A percentile compares a stretch with the other conserved stretches of the same genome.
Evolutionary conservation across 2,888 invertebrate genomes (phyloP).

Genomic region (Pinctada fucata): DNA sequence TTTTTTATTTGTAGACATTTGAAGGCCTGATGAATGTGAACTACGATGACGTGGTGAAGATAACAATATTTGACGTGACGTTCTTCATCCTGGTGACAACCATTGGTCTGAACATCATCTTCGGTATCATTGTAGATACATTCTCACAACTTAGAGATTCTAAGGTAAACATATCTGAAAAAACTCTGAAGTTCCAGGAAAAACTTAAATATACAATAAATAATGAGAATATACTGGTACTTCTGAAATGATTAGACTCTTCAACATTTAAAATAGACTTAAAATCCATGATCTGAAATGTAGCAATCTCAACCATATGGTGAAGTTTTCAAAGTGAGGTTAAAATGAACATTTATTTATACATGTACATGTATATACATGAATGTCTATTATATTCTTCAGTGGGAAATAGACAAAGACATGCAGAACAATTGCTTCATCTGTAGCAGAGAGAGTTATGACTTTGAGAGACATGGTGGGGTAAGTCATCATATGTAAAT

Average conservation of each 20-base stretch:
- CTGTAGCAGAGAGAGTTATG: slow-evolving; percentile 75
- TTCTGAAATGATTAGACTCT: too few relatives aligned
- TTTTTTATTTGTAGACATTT: slow-evolving; percentile 52
- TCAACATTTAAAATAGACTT: too few relatives aligned
- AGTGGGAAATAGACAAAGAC: slow-evolving; percentile 76
- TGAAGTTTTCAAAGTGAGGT: too few relatives aligned
- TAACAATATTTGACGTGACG: slow-evolving; percentile 70
- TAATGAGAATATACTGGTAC: too few relatives aligned
- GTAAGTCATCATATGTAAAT: slow-evolving; percentile 55
- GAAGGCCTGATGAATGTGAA: slow-evolving; percentile 50
- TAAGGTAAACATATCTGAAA: slow-evolving; percentile 62
- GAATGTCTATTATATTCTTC: slow-evolving; percentile 32
- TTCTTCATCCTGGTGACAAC: slow-evolving; percentile 76
- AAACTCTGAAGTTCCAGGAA: too few relatives aligned
- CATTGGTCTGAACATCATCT: slow-evolving; percentile 76
- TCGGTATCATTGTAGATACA: slow-evolving; percentile 77
- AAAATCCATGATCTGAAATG: too few relatives aligned
- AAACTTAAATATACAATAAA: too few relatives aligned
- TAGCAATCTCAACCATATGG: too few relatives aligned
- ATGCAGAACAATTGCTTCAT: slow-evolving; percentile 75
- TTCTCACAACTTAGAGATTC: slow-evolving; percentile 76
- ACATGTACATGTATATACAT: too few relatives aligned
- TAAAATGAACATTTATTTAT: too few relatives aligned
- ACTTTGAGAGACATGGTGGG: slow-evolving; percentile 75
- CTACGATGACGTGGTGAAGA: slow-evolving; percentile 58